phyloP scores from a whole-genome alignment of 2,888 invertebrate species.

The Drosophila mimetica region DNA sequence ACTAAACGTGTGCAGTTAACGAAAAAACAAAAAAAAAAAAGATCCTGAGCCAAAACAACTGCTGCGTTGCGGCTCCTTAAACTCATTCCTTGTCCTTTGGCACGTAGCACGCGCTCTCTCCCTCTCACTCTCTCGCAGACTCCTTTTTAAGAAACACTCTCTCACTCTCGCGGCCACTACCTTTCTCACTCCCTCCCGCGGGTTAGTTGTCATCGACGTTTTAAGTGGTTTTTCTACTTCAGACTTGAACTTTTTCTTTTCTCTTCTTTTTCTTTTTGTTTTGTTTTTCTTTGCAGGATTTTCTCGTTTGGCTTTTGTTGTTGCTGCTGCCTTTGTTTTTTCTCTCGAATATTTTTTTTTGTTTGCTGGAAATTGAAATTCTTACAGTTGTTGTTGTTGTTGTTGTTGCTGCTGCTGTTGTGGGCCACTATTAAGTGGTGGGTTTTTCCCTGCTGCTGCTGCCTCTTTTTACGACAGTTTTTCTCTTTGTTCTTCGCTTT shows the following conservation, averaged over 20 bases:
- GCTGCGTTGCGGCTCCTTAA: constrained; percentile 38
- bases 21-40: constrained; percentile 38
- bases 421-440: constrained; percentile 74
- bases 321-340: constrained; percentile 39
- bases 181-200: constrained; percentile 24
- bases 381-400: constrained; percentile 58
- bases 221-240: constrained; percentile 80
- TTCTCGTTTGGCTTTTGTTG: constrained; percentile 61
- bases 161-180: constrained; percentile 21
- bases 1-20: constrained; percentile 66
- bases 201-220: constrained; percentile 67
- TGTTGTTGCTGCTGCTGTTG: constrained; percentile 48
- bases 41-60: constrained; percentile 43
- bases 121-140: constrained; percentile 53
- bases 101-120: constrained; percentile 60
- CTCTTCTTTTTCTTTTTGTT: constrained; percentile 18
- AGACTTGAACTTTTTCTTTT: constrained; percentile 70
- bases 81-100: constrained; percentile 43
- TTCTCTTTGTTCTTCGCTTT: constrained; percentile 45
- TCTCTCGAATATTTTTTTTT: constrained; percentile 33
- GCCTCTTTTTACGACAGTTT: constrained; percentile 41
- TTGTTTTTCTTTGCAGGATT: constrained; percentile 65
- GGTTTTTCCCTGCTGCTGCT: constrained; percentile 60
- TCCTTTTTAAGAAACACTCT: constrained; percentile 55
- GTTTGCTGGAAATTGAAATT: constrained; percentile 65